Conservation (phyloP, 1,140 invertebrate genomes). For the Hypothenemus hampei region DNA sequence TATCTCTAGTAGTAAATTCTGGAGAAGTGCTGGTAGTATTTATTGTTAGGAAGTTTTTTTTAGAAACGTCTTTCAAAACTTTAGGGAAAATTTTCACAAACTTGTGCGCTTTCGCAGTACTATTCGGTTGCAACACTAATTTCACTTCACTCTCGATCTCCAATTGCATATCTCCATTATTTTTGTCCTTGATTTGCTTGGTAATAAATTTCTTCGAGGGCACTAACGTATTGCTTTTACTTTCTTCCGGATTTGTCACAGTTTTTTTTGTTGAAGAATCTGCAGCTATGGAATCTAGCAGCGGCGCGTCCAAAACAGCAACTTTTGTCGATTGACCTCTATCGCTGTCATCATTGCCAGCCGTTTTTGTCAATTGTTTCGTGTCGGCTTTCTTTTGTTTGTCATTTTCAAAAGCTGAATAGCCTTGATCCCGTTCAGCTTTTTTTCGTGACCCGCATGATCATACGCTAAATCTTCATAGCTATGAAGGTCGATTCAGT, state of each 20-base stretch:
- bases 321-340: conserved; percentile 3
- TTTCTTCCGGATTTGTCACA: neutral
- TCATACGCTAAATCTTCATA: conserved; percentile 74
- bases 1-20: neutral
- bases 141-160: conserved; percentile 38
- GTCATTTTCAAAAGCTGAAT: conserved; percentile 29
- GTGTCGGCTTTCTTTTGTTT: conserved; percentile 16
- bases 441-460: conserved; percentile 66
- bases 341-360: neutral
- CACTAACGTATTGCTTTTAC: conserved; percentile 30
- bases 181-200: conserved; percentile 40
- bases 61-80: conserved; percentile 22
- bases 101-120: conserved; percentile 30
- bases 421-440: conserved; percentile 51
- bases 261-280: neutral
- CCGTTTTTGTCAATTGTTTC: conserved; percentile 21
- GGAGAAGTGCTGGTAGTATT: neutral
- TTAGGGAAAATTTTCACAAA: conserved; percentile 37
- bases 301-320: neutral
- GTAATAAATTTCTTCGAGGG: conserved; percentile 48
- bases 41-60: neutral
- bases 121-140: conserved; percentile 31
- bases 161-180: conserved; percentile 33
- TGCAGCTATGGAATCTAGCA: conserved; percentile 8
- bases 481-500: neutral